Conservation (phyloP, 2,888 invertebrate genomes). For the Atethmia centrago region DNA sequence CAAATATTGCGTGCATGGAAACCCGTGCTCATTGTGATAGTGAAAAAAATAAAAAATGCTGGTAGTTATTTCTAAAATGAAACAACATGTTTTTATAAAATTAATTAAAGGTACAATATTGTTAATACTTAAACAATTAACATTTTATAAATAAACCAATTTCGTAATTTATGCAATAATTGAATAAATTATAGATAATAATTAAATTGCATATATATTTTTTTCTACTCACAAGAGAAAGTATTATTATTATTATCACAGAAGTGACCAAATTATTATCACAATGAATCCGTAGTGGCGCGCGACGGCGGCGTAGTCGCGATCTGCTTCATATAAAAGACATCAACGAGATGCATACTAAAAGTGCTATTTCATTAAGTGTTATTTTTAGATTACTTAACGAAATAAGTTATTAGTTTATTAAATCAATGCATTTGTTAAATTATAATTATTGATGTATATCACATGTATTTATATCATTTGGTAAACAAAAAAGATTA, state of each 20-base stretch:
- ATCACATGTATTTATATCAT: background rate
- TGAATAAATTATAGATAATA: background rate
- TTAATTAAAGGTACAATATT: background rate
- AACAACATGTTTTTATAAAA: background rate
- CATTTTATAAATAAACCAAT: background rate
- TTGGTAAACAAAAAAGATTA: background rate
- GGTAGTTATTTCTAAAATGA: background rate
- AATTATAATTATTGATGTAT: background rate
- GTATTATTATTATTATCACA: too few relatives aligned
- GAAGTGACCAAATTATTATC: background rate
- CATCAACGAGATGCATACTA: slow-evolving; percentile 65
- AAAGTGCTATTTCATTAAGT: background rate
- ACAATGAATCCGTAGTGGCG: background rate
- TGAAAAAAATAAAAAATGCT: background rate
- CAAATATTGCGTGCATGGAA: background rate
- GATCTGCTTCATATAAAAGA: slow-evolving; percentile 65
- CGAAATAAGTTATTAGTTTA: background rate
- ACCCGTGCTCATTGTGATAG: background rate
- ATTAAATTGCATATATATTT: background rate
- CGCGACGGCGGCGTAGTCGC: background rate
- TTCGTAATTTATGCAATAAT: background rate
- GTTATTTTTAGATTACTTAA: background rate
- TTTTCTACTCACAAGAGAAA: background rate
- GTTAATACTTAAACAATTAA: background rate
- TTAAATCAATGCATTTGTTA: background rate